Percentiles rank a stretch among this genome's conserved stretches.
These are phyloP conservation scores for Ypsolopha sequella DNA, from an alignment of 2,888 invertebrate genomes.

Conservation along the genomic window DNA sequence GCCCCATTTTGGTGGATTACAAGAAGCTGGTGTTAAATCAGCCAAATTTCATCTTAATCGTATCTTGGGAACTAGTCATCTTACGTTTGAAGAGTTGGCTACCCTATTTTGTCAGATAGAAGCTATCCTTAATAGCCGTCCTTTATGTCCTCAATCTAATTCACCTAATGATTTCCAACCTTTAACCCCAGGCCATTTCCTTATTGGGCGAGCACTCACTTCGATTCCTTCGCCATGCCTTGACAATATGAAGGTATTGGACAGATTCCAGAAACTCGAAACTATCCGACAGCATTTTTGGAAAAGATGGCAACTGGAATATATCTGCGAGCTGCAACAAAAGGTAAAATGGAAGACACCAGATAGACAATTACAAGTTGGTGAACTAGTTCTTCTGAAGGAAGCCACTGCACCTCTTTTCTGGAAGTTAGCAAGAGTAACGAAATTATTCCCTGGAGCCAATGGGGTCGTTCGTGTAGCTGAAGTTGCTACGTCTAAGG, in stretches of 20 bases:
- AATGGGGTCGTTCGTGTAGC: not conserved
- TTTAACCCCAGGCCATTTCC: not conserved
- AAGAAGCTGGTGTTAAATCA: not conserved
- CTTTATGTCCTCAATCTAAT: constrained; percentile 53
- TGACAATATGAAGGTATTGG: too few species aligned
- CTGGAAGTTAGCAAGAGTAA: not conserved
- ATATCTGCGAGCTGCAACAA: not conserved
- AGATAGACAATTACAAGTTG: not conserved
- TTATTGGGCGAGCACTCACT: too few species aligned
- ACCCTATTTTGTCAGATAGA: not conserved
- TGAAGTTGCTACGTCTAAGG: too few species aligned
- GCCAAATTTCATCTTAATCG: not conserved
- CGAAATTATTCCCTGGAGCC: not conserved
- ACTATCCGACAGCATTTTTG: too few species aligned
- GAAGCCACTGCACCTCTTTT: not conserved
- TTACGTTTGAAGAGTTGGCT: not conserved
- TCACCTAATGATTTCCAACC: constrained; percentile 58
- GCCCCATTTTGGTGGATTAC: constrained; percentile 82
- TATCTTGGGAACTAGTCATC: constrained; percentile 47
- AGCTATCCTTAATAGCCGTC: not conserved
- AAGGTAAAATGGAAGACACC: not conserved
- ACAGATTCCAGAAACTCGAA: too few species aligned
- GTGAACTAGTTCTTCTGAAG: not conserved
- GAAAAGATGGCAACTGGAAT: too few species aligned
- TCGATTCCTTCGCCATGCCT: too few species aligned